Evolutionary conservation across 2,113 vertebrate species (phyloP), one percentile per base, ranked within the genome.

Genomic region (Thalassoma bifasciatum): DNA sequence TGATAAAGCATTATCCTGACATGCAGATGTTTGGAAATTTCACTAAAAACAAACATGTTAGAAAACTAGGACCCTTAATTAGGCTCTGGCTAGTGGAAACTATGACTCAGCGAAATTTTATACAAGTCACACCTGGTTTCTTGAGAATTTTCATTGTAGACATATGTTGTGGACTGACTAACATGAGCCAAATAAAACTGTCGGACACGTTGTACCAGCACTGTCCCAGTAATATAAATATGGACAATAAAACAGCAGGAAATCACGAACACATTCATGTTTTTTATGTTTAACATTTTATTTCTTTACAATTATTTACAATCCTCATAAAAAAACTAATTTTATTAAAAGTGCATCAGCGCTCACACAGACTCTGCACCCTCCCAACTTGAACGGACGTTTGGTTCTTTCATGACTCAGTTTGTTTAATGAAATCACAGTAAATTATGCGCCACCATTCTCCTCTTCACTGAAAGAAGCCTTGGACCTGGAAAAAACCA

Each of bases 401-500:
- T 57, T 62, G 34, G 4, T 38, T 1, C 12, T 40, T 73, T 11
- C 19, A 52, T 53, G 12, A 67, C 40, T 50, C 14, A 13, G 22
- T 49, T 60, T 65, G 23, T 58, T 53, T 23, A 5, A 30, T 66
- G 14, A n/a, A 79, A 84, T 84, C 66, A 79, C 16, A 42, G 57
- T 54, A 0, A 83, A 77, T 85, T 42, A 79, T 34, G 36, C 23
- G 23, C 21, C 17, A 52, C 26, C 65, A 8, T 75, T 80, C 22
- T 67, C 44, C 8, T 57, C 21, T 22, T 74, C 14, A 8, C 10
- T 12, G 47, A 61, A 22, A n/a, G 50, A 69, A n/a, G 11, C 50
- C 34, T 24, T 51, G 59, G n/a, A 60, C 80, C 85, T 86, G 79
- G 36, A 86, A 81, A 86, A 81, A 78, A 51, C 3, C 30, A 71